These are phyloP conservation scores for Tachina grossa DNA, from an alignment of 2,888 invertebrate genomes.

Conservation along the genomic window DNA sequence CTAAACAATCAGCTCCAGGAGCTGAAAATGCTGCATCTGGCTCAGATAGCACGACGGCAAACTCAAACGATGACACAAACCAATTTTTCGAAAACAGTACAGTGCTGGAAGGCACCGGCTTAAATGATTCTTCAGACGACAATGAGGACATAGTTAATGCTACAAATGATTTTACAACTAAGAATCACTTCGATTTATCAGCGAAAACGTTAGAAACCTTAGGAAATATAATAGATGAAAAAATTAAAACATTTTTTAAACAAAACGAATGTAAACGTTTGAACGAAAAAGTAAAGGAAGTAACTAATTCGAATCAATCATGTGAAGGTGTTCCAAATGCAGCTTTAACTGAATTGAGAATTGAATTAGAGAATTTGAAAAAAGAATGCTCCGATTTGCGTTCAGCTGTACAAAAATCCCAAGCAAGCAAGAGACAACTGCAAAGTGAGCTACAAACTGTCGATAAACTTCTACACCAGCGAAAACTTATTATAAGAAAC, in stretches of 20 bases:
- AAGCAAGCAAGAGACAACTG: slow-evolving; percentile 68
- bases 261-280: slow-evolving; percentile 56
- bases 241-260: slow-evolving; percentile 67
- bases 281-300: slow-evolving; percentile 42
- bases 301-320: background rate
- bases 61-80: slow-evolving; percentile 49
- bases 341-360: slow-evolving; percentile 30
- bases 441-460: slow-evolving; percentile 71
- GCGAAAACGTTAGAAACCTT: slow-evolving; percentile 61
- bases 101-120: slow-evolving; percentile 42
- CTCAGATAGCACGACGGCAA: slow-evolving; percentile 26
- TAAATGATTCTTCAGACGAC: slow-evolving; percentile 42
- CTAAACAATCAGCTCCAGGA: background rate
- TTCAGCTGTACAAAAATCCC: slow-evolving; percentile 46
- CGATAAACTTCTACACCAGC: slow-evolving; percentile 69
- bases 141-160: slow-evolving; percentile 46
- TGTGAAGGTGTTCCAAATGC: background rate
- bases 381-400: slow-evolving; percentile 66
- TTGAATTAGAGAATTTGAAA: slow-evolving; percentile 63
- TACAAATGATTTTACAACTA: background rate
- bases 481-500: slow-evolving; percentile 71
- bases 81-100: slow-evolving; percentile 60
- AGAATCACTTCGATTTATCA: slow-evolving; percentile 44
- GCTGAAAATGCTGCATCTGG: slow-evolving; percentile 42
- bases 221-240: slow-evolving; percentile 68